phyloP scores from a whole-genome alignment of 64 coral and sea anemone species.

The Platygyra sinensis region DNA sequence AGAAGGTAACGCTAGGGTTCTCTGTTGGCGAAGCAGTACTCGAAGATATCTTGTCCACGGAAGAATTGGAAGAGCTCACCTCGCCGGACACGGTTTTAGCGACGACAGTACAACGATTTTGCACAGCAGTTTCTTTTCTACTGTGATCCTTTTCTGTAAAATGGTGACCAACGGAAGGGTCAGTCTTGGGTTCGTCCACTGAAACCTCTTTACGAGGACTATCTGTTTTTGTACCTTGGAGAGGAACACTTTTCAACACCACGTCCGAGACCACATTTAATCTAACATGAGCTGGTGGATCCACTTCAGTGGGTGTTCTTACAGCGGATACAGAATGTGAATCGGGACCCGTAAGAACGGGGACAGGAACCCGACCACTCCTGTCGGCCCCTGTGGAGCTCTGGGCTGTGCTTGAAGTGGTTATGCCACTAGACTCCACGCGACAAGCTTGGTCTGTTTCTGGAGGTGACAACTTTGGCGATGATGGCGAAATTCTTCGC shows the following conservation, averaged over 20 bases:
- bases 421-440: neutral
- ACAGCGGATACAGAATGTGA: neutral
- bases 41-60: slow-evolving; percentile 26
- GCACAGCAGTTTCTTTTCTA: too few relatives aligned
- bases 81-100: neutral
- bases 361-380: neutral
- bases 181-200: neutral
- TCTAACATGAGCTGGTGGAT: neutral
- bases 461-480: neutral
- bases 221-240: neutral
- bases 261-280: neutral
- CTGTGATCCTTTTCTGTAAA: too few relatives aligned
- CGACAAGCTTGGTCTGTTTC: neutral
- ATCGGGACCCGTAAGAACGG: neutral
- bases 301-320: neutral
- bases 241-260: neutral
- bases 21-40: neutral
- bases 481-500: slow-evolving; percentile 7
- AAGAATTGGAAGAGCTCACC: slow-evolving; percentile 28
- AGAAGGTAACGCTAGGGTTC: neutral
- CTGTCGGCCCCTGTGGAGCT: neutral
- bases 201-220: neutral
- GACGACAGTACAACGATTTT: neutral
- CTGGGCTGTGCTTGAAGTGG: neutral
- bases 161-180: neutral